phyloP scores from a whole-genome alignment of 2,888 invertebrate genomes.

The Xestia ashworthii region DNA sequence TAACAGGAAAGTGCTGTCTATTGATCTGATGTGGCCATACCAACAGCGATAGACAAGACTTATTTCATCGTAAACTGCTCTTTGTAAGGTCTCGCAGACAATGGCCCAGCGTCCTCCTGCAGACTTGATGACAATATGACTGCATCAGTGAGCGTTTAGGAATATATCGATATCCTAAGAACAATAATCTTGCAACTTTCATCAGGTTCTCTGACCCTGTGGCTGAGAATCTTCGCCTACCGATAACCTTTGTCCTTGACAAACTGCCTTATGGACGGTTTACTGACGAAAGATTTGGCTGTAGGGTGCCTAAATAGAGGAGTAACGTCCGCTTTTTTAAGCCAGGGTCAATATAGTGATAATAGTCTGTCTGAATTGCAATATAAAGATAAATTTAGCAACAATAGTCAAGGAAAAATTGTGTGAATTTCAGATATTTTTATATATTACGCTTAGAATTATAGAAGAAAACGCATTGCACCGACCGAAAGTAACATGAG shows the following conservation, averaged over 20 bases:
- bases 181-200: not conserved
- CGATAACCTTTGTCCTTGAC: constrained; percentile 7
- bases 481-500: not conserved
- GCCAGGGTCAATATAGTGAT: constrained; percentile 21
- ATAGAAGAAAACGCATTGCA: not conserved
- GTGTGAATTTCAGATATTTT: not conserved
- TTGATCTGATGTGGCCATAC: constrained; percentile 29
- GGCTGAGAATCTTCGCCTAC: not conserved
- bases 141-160: not conserved
- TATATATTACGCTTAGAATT: not conserved
- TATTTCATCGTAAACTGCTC: not conserved
- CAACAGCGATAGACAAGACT: constrained; percentile 1
- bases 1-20: constrained; percentile 29
- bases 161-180: not conserved
- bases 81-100: not conserved
- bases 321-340: constrained; percentile 21
- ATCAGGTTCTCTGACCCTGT: not conserved
- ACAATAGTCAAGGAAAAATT: not conserved
- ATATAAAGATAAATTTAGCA: not conserved
- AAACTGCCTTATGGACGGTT: not conserved
- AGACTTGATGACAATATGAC: not conserved
- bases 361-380: not conserved
- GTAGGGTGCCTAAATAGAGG: constrained; percentile 13
- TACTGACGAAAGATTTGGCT: not conserved
- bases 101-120: not conserved